phyloP scores from a whole-genome alignment of 1,140 invertebrate species.

The Drosophila insularis region DNA sequence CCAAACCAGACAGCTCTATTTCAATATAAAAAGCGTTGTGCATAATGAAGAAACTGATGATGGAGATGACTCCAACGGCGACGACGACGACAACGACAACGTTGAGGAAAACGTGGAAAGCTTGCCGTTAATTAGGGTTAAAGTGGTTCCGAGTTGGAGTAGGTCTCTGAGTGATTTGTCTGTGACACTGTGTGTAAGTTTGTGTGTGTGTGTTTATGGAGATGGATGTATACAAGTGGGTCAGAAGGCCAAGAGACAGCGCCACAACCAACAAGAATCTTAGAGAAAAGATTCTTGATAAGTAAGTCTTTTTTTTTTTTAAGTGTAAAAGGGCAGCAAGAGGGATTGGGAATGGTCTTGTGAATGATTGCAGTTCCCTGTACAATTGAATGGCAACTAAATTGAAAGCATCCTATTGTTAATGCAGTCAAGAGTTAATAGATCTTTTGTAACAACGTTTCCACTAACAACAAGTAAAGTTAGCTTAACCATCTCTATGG shows the following conservation, averaged over 20 bases:
- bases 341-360: not conserved
- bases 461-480: not conserved
- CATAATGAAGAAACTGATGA: conserved; percentile 49
- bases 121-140: conserved; percentile 63
- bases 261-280: not conserved
- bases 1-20: conserved; percentile 14
- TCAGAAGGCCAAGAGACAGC: not conserved
- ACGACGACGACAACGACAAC: not conserved
- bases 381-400: not conserved
- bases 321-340: not conserved
- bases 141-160: conserved; percentile 42
- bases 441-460: not conserved
- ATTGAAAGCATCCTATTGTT: not conserved
- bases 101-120: conserved; percentile 25
- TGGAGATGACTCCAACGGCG: not conserved
- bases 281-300: not conserved
- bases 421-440: not conserved
- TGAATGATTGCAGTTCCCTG: not conserved
- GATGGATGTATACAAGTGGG: not conserved
- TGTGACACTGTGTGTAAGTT: conserved; percentile 12
- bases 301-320: not conserved
- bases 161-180: conserved; percentile 28
- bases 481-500: too few relatives aligned
- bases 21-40: conserved; percentile 33
- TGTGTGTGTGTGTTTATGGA: conserved; percentile 8